Conservation (phyloP, 2,888 invertebrate species). For the Erebia palarica region DNA sequence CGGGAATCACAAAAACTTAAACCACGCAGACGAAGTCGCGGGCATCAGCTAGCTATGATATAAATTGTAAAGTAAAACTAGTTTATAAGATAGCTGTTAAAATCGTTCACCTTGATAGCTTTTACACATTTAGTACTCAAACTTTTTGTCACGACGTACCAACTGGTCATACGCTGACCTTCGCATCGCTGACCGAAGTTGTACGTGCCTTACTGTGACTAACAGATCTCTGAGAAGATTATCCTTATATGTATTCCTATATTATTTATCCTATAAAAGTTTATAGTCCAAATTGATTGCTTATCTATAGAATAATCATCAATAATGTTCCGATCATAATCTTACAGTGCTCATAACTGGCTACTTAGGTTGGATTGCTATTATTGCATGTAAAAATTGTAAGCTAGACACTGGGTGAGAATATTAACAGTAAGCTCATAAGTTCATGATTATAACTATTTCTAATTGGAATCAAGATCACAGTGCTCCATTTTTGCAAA, state of each 20-base stretch:
- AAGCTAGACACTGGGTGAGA: too few relatives aligned
- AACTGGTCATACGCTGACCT: slow-evolving; percentile 23
- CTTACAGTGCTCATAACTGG: too few relatives aligned
- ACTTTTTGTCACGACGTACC: slow-evolving; percentile 8
- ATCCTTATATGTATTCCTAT: slow-evolving; percentile 18
- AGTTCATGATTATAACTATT: too few relatives aligned
- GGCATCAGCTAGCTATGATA: too few relatives aligned
- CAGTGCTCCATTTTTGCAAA: neutral
- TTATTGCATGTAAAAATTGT: too few relatives aligned
- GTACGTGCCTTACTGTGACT: slow-evolving; percentile 25
- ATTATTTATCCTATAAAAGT: neutral
- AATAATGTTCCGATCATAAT: too few relatives aligned
- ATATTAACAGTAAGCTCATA: too few relatives aligned
- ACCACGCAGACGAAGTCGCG: too few relatives aligned
- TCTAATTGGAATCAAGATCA: too few relatives aligned
- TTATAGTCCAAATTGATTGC: neutral
- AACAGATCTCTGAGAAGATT: slow-evolving; percentile 27
- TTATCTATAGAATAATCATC: too few relatives aligned
- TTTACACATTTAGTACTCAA: slow-evolving; percentile 4
- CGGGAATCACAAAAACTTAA: too few relatives aligned
- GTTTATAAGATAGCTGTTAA: neutral
- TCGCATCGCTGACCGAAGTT: slow-evolving; percentile 23
- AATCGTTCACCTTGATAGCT: neutral
- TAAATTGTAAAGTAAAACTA: neutral
- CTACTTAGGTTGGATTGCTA: too few relatives aligned